Evolutionary conservation across 2,888 invertebrate species (phyloP), one percentile per base, ranked within the genome.

Genomic region (Amiota mariae): DNA sequence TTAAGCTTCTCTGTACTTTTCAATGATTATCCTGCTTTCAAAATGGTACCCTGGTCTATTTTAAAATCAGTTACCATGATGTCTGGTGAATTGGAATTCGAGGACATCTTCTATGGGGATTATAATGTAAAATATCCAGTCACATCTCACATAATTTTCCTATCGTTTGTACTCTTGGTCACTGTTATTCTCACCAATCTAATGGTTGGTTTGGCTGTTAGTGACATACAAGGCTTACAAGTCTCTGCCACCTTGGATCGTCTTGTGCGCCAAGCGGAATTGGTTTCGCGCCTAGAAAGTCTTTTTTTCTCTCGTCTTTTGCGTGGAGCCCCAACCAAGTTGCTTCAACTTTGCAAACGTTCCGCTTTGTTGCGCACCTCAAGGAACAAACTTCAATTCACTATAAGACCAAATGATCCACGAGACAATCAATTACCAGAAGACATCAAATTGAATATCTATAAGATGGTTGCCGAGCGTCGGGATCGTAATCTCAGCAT

Each of bases 11-110:
- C 94, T n/a, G 95, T 96, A 1, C 90, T 96, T 8, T 95, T 96
- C 85, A 93, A 94, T 66, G 94, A 94, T 82, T 94, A 95, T 85
- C 92, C 93, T 47, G 92, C 95, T 0, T 95, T 95, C 86, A 86
- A 90, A 74, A 92, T 93, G 79, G 91, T 95, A 24, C 85, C 89
- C 0, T 88, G 89, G 90, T 87, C 88, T 0, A 85, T 96, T 0
- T 90, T 96, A 1, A 96, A 96, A 90, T 95, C 95, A 0, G 92
- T 96, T 13, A 94, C 96, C 82, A 96, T 96, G 96, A 95, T 96
- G 96, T 94, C 95, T 0, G 96, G 96, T 0, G 96, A 96, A 88
- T 87, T 96, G 68, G 96, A 96, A 87, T 95, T 95, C 79, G 96
- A 96, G 87, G 95, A 96, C 81, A 94, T 96, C 77, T 96, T 96